phyloP scores from a whole-genome alignment of 2,113 vertebrate species.

The Ardeotis arabs region DNA sequence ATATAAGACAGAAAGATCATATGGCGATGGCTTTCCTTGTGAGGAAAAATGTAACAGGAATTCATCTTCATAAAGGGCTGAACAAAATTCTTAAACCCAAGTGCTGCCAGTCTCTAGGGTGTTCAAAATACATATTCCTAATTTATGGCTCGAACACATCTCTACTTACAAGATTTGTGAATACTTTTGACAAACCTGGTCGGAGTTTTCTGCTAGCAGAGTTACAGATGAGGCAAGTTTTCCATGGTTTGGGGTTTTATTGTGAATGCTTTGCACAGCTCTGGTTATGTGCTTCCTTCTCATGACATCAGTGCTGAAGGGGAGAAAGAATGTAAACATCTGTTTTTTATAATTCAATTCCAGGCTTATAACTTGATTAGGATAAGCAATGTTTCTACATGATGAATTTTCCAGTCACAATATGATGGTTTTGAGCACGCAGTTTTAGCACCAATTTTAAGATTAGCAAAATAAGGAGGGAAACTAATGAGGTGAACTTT shows the following conservation, averaged over 20 bases:
- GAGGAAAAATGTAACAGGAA: neutral
- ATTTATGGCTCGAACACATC: neutral
- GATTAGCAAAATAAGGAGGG: slow-evolving; percentile 24
- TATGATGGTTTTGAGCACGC: neutral
- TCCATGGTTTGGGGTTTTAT: slow-evolving; percentile 63
- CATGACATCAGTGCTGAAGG: slow-evolving; percentile 72
- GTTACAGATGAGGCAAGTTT: slow-evolving; percentile 55
- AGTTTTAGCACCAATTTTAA: slow-evolving; percentile 62
- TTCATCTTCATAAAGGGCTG: neutral
- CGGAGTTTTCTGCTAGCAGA: slow-evolving; percentile 26
- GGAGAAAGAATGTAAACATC: slow-evolving; percentile 79
- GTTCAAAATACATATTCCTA: neutral
- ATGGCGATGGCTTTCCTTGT: neutral
- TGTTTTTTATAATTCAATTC: slow-evolving; percentile 78
- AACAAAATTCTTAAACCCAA: neutral
- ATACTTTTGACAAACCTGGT: slow-evolving; percentile 37
- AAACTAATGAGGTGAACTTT: neutral
- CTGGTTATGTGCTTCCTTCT: slow-evolving; percentile 70
- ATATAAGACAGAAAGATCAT: neutral
- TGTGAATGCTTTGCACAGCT: slow-evolving; percentile 24
- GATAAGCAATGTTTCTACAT: slow-evolving; percentile 63
- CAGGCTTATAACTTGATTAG: slow-evolving; percentile 78
- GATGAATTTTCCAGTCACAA: slow-evolving; percentile 77
- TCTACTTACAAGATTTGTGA: neutral
- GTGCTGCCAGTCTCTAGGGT: neutral